phyloP scores from a whole-genome alignment of 2,888 invertebrate genomes.

The Drosophila mayaguana region DNA sequence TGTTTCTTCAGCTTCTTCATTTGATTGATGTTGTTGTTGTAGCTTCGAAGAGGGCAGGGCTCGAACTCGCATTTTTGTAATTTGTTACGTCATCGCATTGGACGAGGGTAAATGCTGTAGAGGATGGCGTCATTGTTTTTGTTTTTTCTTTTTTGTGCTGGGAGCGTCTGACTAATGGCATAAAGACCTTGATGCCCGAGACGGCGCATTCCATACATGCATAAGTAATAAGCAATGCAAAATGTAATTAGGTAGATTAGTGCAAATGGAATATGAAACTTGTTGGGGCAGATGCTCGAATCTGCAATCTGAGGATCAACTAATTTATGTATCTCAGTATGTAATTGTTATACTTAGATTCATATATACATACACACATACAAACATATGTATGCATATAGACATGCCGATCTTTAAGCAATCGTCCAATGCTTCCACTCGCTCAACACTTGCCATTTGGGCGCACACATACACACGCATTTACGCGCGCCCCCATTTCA shows the following conservation, averaged over 20 bases:
- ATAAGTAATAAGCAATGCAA: not conserved
- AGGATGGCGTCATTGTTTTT: conserved; percentile 49
- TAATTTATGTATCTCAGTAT: not conserved
- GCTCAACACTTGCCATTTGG: conserved; percentile 45
- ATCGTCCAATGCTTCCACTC: conserved; percentile 49
- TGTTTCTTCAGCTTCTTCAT: conserved; percentile 6
- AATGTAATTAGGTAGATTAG: conserved; percentile 6
- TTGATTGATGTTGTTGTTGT: not conserved
- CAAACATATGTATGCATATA: not conserved
- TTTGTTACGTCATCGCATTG: conserved; percentile 54
- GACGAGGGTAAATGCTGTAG: not conserved
- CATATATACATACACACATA: not conserved
- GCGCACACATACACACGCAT: conserved; percentile 14
- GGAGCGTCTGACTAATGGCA: conserved; percentile 31
- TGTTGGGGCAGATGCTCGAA: conserved; percentile 9
- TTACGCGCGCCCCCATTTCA: conserved; percentile 50
- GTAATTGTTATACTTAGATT: not conserved
- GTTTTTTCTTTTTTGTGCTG: conserved; percentile 2
- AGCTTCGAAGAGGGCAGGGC: conserved; percentile 16
- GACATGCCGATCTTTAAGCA: conserved; percentile 27
- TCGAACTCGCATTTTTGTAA: conserved; percentile 35
- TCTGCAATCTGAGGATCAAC: not conserved
- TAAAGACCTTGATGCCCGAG: conserved; percentile 11
- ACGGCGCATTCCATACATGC: not conserved
- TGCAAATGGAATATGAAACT: not conserved